Evolutionary conservation across 2,113 vertebrate genomes (phyloP), one percentile per base, ranked within the genome.

Genomic region (Entomyzon cyanotis): DNA sequence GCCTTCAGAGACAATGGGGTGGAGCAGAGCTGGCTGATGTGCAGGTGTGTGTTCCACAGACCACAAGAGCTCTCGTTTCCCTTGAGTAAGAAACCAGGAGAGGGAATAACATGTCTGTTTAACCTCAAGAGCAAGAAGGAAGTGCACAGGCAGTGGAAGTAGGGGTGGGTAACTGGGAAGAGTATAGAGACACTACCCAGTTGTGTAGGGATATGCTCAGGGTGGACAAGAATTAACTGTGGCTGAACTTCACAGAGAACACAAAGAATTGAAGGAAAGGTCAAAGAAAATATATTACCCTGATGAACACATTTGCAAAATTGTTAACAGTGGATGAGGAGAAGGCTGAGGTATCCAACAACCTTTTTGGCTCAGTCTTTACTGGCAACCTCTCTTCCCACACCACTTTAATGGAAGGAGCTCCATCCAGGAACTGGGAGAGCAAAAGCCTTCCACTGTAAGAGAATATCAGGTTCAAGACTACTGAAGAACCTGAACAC

Each of bases 11-110:
- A 21, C 25, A 24, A 24, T 6, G 4, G 5, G 2, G 7, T 19
- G n/a, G 11, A 63, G 16, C 13, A 52, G 28, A 56, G 5, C 6
- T 58, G n/a, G 44, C 42, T 56, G 24, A 52, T 33, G 9, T 69
- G 41, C 12, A 22, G 41, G 21, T 2, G 1, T 9, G 7, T 42
- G 19, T 17, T 64, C 22, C 49, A 35, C 3, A 37, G 21, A 52
- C 18, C 3, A 16, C 15, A 24, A 28, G 47, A 58, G 12, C 37
- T 56, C 49, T 63, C 1, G 0, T 2, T 41, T 7, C 7, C 5
- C 21, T 23, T 10, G 4, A 53, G 19, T 47, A 37, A 47, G 15
- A 47, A 24, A 78, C 44, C 27, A 30, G 27, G 31, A 65, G 53
- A 60, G 9, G 24, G 14, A 49, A 37, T 12, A 12, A 16, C 8